Evolutionary conservation across 1,140 invertebrate genomes (phyloP).

Genomic region (Drosophila hydei): DNA sequence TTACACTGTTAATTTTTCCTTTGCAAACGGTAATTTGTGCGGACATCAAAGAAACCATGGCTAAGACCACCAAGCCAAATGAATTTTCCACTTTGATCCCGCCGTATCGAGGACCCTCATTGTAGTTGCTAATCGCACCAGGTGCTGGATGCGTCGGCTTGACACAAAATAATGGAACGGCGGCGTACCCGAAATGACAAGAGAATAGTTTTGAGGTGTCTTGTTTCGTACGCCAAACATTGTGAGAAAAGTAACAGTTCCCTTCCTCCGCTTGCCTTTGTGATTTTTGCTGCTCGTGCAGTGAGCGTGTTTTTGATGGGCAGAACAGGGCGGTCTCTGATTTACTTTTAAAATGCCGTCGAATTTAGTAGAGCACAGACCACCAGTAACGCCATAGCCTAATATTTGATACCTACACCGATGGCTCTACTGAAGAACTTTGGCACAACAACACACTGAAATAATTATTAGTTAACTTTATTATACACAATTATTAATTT

Average conservation of each 20-base stretch:
- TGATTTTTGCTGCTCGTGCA: constrained; percentile 45
- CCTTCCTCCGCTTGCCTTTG: constrained; percentile 47
- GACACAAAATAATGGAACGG: constrained; percentile 34
- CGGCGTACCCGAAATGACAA: constrained; percentile 59
- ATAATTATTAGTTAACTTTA: too few species aligned
- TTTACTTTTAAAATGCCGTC: constrained; percentile 70
- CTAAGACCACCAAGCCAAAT: constrained; percentile 83
- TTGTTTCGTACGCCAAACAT: constrained; percentile 69
- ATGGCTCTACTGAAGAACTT: too few species aligned
- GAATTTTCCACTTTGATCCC: constrained; percentile 82
- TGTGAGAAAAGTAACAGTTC: constrained; percentile 79
- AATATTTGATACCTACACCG: neutral
- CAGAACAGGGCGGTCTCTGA: constrained; percentile 43
- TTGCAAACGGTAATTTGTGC: constrained; percentile 57
- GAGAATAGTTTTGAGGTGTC: constrained; percentile 77
- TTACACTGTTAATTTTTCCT: constrained; percentile 43
- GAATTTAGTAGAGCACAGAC: constrained; percentile 53
- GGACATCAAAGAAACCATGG: constrained; percentile 69
- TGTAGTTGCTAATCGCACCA: constrained; percentile 72
- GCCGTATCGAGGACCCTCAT: constrained; percentile 71
- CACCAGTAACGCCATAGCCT: constrained; percentile 42
- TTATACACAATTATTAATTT: too few species aligned
- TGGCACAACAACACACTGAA: too few species aligned
- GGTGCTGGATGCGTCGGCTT: constrained; percentile 76
- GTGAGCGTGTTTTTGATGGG: constrained; percentile 45